Evolutionary conservation across 2,113 vertebrate genomes (phyloP), one percentile per base, ranked within the genome.

Genomic region (Perccottus glenii): DNA sequence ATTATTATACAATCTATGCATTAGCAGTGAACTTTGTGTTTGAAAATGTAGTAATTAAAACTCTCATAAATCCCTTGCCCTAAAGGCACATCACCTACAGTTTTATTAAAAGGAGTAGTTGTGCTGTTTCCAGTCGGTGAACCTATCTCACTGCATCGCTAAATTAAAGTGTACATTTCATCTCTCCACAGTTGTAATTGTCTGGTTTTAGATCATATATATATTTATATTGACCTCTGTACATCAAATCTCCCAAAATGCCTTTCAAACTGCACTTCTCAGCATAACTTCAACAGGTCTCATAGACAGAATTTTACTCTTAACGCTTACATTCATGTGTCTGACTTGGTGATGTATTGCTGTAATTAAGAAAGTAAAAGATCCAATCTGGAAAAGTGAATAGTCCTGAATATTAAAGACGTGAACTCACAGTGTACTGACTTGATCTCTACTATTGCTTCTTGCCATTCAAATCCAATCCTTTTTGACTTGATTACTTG

Each of bases 151-250:
- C 33, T 65, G 60, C 45, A 44, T 75, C 46, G 63, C 51, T 40
- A 14, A 35, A 58, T 61, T 11, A 14, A n/a, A 38, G 2, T 33
- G n/a, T 38, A 38, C 52, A 38, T 55, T 55, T 55, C 35, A 55
- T 55, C 52, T 36, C 33, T 8, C 35, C 52, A n/a, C 14, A 33
- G 33, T 55, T 67, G 0, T 59, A 52, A 64, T 2, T 44, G 27
- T 16, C 14, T 35, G 44, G 9, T 42, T 74, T 60, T 40, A 11
- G 36, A 52, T 49, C 70, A 57, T n/a, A n/a, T n/a, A n/a, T n/a
- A n/a, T n/a, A n/a, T n/a, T n/a, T n/a, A n/a, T n/a, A n/a, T 70
- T 78, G 82, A 85, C 76, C 73, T 85, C 70, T 38, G 64, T 35
- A 40, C 44, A 65, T 80, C 68, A 75, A 77, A 69, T 59, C 45